Evolutionary conservation across 2,113 vertebrate species (phyloP), one percentile per base, ranked within the genome.

Genomic region (Stomatorhinus ivindoensis): DNA sequence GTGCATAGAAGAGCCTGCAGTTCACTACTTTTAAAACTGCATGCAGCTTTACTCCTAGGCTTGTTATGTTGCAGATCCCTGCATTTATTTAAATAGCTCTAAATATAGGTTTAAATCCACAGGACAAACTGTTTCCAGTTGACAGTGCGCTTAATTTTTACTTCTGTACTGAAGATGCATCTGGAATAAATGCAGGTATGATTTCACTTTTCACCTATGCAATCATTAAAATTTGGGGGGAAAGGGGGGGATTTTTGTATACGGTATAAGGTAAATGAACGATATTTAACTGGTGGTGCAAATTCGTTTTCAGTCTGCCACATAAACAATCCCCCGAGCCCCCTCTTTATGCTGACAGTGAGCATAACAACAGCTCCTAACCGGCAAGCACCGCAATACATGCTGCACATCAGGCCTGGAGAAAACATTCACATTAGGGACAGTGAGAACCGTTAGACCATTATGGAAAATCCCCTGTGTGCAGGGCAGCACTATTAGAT

Each of bases 361-460:
- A 92, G 91, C 50, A 88, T 92, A 91, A 15, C 89, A 90, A 48
- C 89, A 51, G 88, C 89, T 91, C 90, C 89, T 80, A 87, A 90
- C 92, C 85, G 89, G 92, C 89, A 92, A 93, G 90, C 61, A 90
- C 91, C 91, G 76, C 2, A 89, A 90, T 92, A 89, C 90, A 47
- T 17, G 44, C 76, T 58, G 76, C n/a, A 7, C 50, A 47, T 31
- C 47, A 31, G 50, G 46, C 87, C 87, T 86, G 92, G 91, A 90
- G 91, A 91, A 93, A 93, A 92, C 92, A 93, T 93, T 89, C 51
- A 2, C 42, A n/a, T 46, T 48, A 24, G 51, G n/a, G 80, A 31
- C 50, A 51, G 27, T 19, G 53, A 47, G 21, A 13, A 27, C 69
- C 17, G 24, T 82, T 82, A 85, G 35, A 85, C 17, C 39, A 35